Conservation (phyloP, 2,797 vertebrate species). For the Bucorvus abyssinicus region DNA sequence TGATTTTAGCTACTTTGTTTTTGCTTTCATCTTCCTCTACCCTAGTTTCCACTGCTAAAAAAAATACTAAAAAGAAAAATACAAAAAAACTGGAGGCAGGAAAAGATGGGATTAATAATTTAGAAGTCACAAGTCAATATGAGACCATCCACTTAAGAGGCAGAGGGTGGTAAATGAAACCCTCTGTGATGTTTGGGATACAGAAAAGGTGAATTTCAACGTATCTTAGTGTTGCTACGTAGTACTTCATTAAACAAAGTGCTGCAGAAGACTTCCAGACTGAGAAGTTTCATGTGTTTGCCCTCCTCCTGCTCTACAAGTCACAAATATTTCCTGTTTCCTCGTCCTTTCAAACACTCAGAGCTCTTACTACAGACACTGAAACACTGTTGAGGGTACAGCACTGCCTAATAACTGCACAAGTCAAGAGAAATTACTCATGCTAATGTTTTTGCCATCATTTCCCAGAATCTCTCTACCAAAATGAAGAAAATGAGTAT, state of each 20-base stretch:
- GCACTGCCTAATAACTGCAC: background rate
- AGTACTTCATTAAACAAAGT: background rate
- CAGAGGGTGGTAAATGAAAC: background rate
- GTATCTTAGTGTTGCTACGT: background rate
- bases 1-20: constrained; percentile 40
- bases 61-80: background rate
- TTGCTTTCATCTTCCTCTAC: background rate
- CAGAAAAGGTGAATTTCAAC: background rate
- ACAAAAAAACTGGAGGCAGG: background rate
- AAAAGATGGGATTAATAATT: background rate
- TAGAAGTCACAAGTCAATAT: background rate
- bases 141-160: background rate
- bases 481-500: background rate
- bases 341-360: background rate
- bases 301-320: background rate
- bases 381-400: background rate
- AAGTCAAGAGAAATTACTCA: constrained; percentile 22
- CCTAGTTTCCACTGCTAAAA: background rate
- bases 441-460: background rate
- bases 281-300: background rate
- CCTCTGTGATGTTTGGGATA: background rate
- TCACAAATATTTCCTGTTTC: background rate
- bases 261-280: background rate
- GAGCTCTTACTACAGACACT: background rate
- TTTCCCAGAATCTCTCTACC: background rate